Evolutionary conservation across 2,113 vertebrate genomes (phyloP).

Genomic region (Xiphophorus couchianus): DNA sequence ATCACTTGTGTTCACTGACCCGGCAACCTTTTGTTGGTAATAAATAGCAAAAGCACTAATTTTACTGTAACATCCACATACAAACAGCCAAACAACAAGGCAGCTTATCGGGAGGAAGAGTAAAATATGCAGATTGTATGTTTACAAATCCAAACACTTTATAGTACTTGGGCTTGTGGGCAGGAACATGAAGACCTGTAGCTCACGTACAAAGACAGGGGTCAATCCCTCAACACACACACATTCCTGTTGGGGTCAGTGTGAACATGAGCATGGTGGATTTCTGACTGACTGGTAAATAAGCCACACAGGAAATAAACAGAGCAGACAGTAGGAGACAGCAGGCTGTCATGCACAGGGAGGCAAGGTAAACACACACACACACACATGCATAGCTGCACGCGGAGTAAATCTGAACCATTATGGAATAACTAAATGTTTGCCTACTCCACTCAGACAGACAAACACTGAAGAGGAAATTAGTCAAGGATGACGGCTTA

Average conservation of each 20-base stretch:
- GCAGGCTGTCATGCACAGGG: slow-evolving; percentile 35
- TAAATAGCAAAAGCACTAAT: no score
- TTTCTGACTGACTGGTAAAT: slow-evolving; percentile 61
- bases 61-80: no score
- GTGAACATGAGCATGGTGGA: slow-evolving; percentile 44
- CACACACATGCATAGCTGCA: slow-evolving; percentile 5
- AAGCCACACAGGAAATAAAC: slow-evolving; percentile 52
- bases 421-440: slow-evolving; percentile 31
- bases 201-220: no score
- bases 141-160: no score
- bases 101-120: no score
- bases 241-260: slow-evolving; percentile 51
- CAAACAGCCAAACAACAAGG: no score
- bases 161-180: no score
- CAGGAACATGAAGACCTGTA: no score
- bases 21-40: no score
- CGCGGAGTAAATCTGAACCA: slow-evolving; percentile 29
- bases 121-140: no score
- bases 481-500: slow-evolving; percentile 27
- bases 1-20: no score
- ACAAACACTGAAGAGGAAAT: slow-evolving; percentile 28
- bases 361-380: slow-evolving; percentile 30
- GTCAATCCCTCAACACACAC: not conserved
- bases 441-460: slow-evolving; percentile 19
- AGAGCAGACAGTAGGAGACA: slow-evolving; percentile 56